Conservation (phyloP, 2,797 vertebrate species). For the Sarcoramphus papa region DNA sequence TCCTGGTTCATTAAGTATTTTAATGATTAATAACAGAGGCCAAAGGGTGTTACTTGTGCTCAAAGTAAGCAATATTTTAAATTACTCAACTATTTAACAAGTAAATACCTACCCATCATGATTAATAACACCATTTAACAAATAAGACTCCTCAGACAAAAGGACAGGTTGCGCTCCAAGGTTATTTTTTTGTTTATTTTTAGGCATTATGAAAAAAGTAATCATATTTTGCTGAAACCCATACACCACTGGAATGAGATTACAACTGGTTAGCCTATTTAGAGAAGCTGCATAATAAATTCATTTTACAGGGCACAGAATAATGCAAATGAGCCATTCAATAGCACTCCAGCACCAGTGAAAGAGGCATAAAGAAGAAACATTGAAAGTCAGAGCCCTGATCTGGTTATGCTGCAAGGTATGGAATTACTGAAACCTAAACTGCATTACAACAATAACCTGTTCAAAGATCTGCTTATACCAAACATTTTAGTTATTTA, state of each 20-base stretch:
- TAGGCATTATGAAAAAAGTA: background rate
- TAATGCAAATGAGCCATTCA: conserved; percentile 56
- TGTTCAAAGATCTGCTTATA: background rate
- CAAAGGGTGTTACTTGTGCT: background rate
- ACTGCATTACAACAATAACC: conserved; percentile 3
- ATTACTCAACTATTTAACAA: background rate
- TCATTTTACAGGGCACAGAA: conserved; percentile 47
- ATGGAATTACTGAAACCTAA: background rate
- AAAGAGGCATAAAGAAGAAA: conserved; percentile 52
- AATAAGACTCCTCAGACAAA: background rate
- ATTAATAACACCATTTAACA: background rate
- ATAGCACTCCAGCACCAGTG: background rate
- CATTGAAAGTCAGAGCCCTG: conserved; percentile 13
- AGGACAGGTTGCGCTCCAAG: background rate
- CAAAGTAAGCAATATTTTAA: background rate
- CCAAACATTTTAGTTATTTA: conserved; percentile 34
- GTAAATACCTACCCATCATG: background rate
- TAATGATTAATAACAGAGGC: background rate
- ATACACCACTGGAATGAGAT: conserved; percentile 13
- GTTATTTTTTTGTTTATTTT: conserved; percentile 18
- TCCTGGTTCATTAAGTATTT: background rate
- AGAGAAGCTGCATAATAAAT: conserved; percentile 49
- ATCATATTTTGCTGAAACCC: conserved; percentile 30
- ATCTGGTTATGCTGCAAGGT: background rate
- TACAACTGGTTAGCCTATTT: conserved; percentile 52